These are phyloP conservation scores for Neosalanx taihuensis DNA, from an alignment of 2,797 vertebrate genomes.

Conservation along the genomic window DNA sequence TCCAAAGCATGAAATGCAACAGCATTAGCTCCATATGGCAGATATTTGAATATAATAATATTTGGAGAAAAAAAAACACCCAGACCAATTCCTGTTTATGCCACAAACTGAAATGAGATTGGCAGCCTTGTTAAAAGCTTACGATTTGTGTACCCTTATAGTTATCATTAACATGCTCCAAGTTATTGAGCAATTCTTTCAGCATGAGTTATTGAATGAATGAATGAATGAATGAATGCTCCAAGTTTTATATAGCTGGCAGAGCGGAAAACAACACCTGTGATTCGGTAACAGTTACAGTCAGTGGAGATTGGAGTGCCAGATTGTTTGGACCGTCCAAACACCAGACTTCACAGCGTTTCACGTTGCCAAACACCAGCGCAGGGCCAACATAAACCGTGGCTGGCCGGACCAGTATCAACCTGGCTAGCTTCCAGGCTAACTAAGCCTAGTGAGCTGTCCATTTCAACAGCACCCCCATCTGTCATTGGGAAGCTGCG, in stretches of 20 bases:
- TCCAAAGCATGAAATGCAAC: conserved; percentile 36
- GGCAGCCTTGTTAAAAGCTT: too few species aligned
- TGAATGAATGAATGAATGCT: too few species aligned
- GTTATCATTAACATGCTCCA: too few species aligned
- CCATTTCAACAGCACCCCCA: conserved; percentile 59
- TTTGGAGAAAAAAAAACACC: background rate
- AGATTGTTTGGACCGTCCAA: background rate
- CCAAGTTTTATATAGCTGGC: too few species aligned
- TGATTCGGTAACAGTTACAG: too few species aligned
- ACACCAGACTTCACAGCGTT: conserved; percentile 37
- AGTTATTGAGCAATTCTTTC: too few species aligned
- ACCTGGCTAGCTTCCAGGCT: conserved; percentile 28
- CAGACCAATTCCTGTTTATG: too few species aligned
- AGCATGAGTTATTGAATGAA: too few species aligned
- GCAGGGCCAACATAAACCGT: conserved; percentile 55
- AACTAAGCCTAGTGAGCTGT: conserved; percentile 40
- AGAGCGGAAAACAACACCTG: too few species aligned
- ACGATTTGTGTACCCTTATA: too few species aligned
- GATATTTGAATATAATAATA: conserved; percentile 13
- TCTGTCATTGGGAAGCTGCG: conserved; percentile 66
- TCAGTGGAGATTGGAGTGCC: too few species aligned
- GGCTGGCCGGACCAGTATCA: conserved; percentile 26
- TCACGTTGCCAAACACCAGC: conserved; percentile 50
- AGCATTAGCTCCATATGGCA: conserved; percentile 24
- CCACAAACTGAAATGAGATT: too few species aligned